A percentile compares a stretch with the other conserved stretches of the same genome.
Conservation (phyloP, 2,113 vertebrate genomes). For the Melozone crissalis region DNA sequence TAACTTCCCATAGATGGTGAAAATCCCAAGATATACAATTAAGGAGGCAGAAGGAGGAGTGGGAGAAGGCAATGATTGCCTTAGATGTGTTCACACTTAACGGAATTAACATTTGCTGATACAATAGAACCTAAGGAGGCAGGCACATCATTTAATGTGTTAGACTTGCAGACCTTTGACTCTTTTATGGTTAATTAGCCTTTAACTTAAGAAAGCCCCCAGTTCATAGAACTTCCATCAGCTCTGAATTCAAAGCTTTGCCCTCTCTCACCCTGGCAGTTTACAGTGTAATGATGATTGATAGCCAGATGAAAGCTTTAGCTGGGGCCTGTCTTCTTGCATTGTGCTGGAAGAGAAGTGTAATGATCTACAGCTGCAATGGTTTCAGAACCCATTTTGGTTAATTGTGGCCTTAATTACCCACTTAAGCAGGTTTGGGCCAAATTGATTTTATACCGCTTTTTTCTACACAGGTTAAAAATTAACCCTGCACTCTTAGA, state of each 20-base stretch:
- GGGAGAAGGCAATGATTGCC: background rate
- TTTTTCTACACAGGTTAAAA: slow-evolving; percentile 55
- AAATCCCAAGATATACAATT: slow-evolving; percentile 8
- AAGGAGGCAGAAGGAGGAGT: background rate
- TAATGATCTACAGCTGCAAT: slow-evolving; percentile 40
- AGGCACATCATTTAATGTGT: slow-evolving; percentile 15
- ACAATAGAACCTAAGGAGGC: slow-evolving; percentile 46
- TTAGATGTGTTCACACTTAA: slow-evolving; percentile 3
- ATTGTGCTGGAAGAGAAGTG: slow-evolving; percentile 40
- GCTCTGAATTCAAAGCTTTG: slow-evolving; percentile 66
- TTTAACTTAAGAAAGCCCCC: slow-evolving; percentile 52
- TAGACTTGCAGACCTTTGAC: slow-evolving; percentile 64
- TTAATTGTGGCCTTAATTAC: slow-evolving; percentile 56
- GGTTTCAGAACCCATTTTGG: slow-evolving; percentile 28
- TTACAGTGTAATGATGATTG: slow-evolving; percentile 69
- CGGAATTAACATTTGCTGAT: slow-evolving; percentile 1
- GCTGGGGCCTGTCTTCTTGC: slow-evolving; percentile 22
- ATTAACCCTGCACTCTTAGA: slow-evolving; percentile 25
- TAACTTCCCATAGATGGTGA: background rate
- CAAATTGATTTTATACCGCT: slow-evolving; percentile 57
- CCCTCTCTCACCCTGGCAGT: slow-evolving; percentile 63
- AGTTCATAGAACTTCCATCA: slow-evolving; percentile 67
- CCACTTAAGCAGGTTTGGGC: slow-evolving; percentile 37
- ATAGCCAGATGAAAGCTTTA: slow-evolving; percentile 65
- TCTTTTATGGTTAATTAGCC: slow-evolving; percentile 70